A percentile compares a stretch with the other conserved stretches of the same genome.
These are phyloP conservation scores for Neodiprion pinetum DNA, from an alignment of 1,140 invertebrate species.

Conservation along the genomic window DNA sequence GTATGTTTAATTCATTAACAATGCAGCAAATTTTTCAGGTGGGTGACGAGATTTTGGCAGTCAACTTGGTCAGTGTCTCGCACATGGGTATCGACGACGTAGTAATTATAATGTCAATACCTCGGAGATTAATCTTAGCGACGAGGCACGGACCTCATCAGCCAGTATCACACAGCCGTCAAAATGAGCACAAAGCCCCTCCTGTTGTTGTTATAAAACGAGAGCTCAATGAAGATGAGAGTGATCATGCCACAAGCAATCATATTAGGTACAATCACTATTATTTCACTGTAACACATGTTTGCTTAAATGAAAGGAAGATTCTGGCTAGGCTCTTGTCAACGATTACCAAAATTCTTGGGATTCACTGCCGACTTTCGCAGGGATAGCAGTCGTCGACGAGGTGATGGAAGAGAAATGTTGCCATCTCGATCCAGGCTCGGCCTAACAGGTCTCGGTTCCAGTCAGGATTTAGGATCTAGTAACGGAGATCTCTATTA, in stretches of 20 bases:
- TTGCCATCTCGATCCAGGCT: constrained; percentile 75
- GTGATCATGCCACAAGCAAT: constrained; percentile 57
- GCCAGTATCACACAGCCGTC: constrained; percentile 53
- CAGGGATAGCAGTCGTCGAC: constrained; percentile 58
- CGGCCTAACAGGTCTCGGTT: constrained; percentile 67
- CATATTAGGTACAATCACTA: constrained; percentile 59
- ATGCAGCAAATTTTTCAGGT: constrained; percentile 66
- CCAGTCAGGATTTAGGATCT: constrained; percentile 58
- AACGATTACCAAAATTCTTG: too few species aligned
- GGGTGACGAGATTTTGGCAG: constrained; percentile 98
- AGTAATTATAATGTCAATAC: constrained; percentile 99
- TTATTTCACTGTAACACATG: too few species aligned
- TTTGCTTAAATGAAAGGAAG: too few species aligned
- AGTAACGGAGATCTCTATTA: constrained; percentile 84
- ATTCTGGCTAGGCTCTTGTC: too few species aligned
- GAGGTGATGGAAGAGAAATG: constrained; percentile 78
- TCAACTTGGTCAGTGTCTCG: constrained; percentile 96
- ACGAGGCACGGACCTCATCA: constrained; percentile 78
- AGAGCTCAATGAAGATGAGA: constrained; percentile 86
- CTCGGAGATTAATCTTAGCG: constrained; percentile 90
- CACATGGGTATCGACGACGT: constrained; percentile 98
- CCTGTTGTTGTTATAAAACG: constrained; percentile 94
- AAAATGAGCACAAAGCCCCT: constrained; percentile 83
- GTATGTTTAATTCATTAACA: neutral
- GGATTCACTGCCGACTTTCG: constrained; percentile 23